These are phyloP conservation scores for Drosophila anceps DNA, from an alignment of 2,888 invertebrate genomes.

Conservation along the genomic window DNA sequence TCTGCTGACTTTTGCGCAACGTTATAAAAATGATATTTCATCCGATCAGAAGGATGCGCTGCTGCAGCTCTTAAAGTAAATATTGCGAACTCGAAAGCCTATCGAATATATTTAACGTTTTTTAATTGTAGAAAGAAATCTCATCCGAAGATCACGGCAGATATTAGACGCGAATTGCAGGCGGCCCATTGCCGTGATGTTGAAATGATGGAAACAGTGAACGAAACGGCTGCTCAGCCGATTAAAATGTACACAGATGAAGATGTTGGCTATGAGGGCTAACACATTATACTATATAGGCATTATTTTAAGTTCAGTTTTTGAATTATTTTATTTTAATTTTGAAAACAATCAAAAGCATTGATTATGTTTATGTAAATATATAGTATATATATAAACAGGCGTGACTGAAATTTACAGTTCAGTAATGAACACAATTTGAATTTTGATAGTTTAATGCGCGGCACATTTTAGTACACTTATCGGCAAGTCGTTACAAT, in stretches of 20 bases:
- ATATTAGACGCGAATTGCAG: constrained; percentile 94
- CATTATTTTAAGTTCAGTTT: constrained; percentile 19
- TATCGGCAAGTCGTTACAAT: neutral
- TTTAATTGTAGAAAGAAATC: constrained; percentile 79
- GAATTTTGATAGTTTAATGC: neutral
- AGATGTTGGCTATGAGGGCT: constrained; percentile 75
- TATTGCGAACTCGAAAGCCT: neutral
- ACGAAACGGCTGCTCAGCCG: constrained; percentile 61
- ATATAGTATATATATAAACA: constrained; percentile 27
- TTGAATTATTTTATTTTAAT: constrained; percentile 33
- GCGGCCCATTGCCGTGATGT: constrained; percentile 92
- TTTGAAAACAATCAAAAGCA: constrained; percentile 19
- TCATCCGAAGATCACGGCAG: constrained; percentile 87
- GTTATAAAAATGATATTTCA: constrained; percentile 97
- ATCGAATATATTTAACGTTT: constrained; percentile 21
- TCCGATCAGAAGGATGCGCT: constrained; percentile 96
- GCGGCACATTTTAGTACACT: neutral
- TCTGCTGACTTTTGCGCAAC: constrained; percentile 95
- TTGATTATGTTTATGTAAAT: constrained; percentile 46
- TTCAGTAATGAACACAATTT: neutral
- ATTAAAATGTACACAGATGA: constrained; percentile 78
- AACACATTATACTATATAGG: constrained; percentile 2
- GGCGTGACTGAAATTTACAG: constrained; percentile 10
- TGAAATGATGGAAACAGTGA: constrained; percentile 86
- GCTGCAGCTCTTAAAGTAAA: constrained; percentile 88